These are phyloP conservation scores for Cyclophora albipunctata DNA, from an alignment of 2,888 invertebrate species.

Conservation along the genomic window DNA sequence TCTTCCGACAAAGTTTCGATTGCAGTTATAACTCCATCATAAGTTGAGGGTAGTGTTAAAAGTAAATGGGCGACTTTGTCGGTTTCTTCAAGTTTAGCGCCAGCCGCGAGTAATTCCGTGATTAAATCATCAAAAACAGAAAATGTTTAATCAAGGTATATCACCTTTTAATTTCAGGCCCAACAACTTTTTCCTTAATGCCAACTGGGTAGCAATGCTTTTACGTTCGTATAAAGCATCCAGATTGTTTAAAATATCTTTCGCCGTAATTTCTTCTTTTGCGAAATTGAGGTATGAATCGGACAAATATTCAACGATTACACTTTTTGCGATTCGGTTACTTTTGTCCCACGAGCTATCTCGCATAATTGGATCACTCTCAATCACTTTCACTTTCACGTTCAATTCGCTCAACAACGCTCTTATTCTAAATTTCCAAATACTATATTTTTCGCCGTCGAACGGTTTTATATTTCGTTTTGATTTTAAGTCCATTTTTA, in stretches of 20 bases:
- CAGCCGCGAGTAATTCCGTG: constrained; percentile 30
- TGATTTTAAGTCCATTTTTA: background rate
- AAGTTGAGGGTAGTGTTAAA: constrained; percentile 30
- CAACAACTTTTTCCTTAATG: constrained; percentile 17
- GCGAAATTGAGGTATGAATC: background rate
- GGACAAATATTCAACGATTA: constrained; percentile 11
- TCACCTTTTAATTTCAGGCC: constrained; percentile 12
- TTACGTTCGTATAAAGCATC: constrained; percentile 17
- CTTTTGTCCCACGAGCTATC: background rate
- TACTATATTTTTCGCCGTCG: constrained; percentile 19
- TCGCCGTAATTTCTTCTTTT: background rate
- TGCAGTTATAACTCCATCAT: constrained; percentile 40
- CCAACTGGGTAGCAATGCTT: constrained; percentile 20
- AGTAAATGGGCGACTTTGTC: constrained; percentile 38
- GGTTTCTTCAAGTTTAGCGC: constrained; percentile 35
- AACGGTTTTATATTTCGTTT: constrained; percentile 19
- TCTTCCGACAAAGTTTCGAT: constrained; percentile 35
- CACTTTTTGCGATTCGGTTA: constrained; percentile 16
- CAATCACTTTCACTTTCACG: constrained; percentile 12
- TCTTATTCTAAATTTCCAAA: constrained; percentile 22
- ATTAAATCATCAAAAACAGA: constrained; percentile 32
- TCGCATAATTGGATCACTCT: background rate
- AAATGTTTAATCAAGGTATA: background rate
- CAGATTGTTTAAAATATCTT: constrained; percentile 13
- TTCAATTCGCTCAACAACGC: constrained; percentile 23